Conservation (phyloP, 1,140 invertebrate genomes). For the Brachionus asplanchnoidis region DNA sequence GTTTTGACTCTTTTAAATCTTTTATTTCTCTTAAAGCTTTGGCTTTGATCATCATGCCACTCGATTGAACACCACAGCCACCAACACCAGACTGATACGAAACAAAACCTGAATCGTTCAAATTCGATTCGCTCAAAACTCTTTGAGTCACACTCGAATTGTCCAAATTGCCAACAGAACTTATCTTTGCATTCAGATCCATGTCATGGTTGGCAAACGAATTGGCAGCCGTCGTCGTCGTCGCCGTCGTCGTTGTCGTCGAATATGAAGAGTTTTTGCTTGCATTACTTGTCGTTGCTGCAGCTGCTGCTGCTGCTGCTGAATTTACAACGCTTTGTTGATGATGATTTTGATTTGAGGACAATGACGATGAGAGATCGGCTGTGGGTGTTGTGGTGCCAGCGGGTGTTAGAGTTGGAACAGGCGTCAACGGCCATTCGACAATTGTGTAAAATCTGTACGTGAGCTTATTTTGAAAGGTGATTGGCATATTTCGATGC, state of each 20-base stretch:
- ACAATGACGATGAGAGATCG: neutral
- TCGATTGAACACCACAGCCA: neutral
- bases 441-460: slow-evolving; percentile 39
- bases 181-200: neutral
- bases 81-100: neutral
- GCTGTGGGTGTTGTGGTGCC: neutral
- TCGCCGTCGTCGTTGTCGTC: neutral
- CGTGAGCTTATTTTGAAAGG: slow-evolving; percentile 22
- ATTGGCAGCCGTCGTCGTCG: neutral
- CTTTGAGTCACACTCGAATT: neutral
- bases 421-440: slow-evolving; percentile 34
- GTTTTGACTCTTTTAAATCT: neutral
- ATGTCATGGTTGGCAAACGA: neutral
- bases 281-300: neutral
- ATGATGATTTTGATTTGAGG: neutral
- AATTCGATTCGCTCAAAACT: neutral
- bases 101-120: neutral
- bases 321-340: neutral
- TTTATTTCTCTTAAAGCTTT: neutral
- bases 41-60: neutral
- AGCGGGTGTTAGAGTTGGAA: slow-evolving; percentile 26
- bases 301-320: neutral
- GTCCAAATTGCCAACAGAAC: neutral
- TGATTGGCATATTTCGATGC: slow-evolving; percentile 39
- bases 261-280: no score